A percentile compares a stretch with the other conserved stretches of the same genome.
These are phyloP conservation scores for Drosophila quinaria DNA, from an alignment of 2,888 invertebrate genomes.

Conservation along the genomic window DNA sequence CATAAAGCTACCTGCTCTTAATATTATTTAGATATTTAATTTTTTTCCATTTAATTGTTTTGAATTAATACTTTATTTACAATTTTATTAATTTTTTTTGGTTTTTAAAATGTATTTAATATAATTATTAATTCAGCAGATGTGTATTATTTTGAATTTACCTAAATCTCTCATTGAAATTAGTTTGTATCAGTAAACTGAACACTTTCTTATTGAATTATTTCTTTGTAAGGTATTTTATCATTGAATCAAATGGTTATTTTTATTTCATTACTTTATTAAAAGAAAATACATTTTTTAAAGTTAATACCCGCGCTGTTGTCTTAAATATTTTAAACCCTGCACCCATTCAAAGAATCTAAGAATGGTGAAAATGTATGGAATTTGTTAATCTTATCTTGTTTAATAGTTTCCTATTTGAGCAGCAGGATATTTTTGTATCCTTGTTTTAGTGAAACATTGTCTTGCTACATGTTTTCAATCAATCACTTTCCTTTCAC, in stretches of 20 bases:
- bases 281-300: not conserved
- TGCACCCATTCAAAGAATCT: constrained; percentile 1
- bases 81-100: constrained; percentile 1
- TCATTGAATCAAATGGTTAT: not conserved
- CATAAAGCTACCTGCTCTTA: not conserved
- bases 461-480: not conserved
- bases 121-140: constrained; percentile 8
- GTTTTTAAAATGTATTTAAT: not conserved
- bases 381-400: not conserved
- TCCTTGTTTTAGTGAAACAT: too few relatives aligned
- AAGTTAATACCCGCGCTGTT: constrained; percentile 13
- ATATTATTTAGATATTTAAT: constrained; percentile 2
- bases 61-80: constrained; percentile 19
- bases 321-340: not conserved
- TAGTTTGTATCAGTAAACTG: not conserved
- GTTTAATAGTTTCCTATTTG: not conserved
- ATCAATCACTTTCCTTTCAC: not conserved
- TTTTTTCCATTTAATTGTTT: constrained; percentile 1
- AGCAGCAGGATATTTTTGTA: not conserved
- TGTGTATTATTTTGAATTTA: too few relatives aligned
- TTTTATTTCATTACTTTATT: not conserved
- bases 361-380: not conserved
- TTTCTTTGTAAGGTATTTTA: not conserved
- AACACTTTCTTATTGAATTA: not conserved
- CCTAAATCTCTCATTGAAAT: not conserved